A percentile compares a stretch with the other conserved stretches of the same genome.
phyloP scores from a whole-genome alignment of 2,797 vertebrate species.

The Esox lucius region DNA sequence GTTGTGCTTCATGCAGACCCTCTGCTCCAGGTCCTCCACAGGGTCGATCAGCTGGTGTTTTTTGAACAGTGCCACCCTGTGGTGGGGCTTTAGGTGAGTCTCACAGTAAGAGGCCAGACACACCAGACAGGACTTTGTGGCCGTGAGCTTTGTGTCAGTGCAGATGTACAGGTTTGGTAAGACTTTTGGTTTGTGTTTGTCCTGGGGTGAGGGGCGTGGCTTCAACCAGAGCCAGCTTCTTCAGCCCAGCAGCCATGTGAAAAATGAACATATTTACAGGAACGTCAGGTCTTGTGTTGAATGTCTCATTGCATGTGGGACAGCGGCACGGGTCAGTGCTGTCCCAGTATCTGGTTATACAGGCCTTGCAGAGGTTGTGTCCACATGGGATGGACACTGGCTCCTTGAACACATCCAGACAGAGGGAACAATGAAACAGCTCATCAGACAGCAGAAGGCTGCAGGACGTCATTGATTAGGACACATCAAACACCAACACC shows the following conservation, averaged over 20 bases:
- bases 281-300: conserved; percentile 6
- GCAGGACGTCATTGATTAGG: neutral
- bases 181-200: neutral
- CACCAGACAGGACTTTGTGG: no score
- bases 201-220: neutral
- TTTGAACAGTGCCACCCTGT: no score
- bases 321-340: neutral
- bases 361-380: conserved; percentile 6
- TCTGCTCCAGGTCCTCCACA: no score
- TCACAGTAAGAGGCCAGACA: no score
- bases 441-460: neutral
- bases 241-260: conserved; percentile 12
- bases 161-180: no score
- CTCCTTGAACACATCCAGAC: conserved; percentile 3
- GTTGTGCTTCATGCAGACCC: no score
- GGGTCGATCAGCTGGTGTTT: no score
- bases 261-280: conserved; percentile 12
- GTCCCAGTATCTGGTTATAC: neutral
- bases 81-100: no score
- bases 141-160: no score
- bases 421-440: conserved; percentile 2
- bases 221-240: neutral
- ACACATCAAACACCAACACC: no score
- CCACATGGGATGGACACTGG: neutral
- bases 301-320: conserved; percentile 3